A percentile compares a stretch with the other conserved stretches of the same genome.
Conservation (phyloP, 2,888 invertebrate species). For the Plusia festucae region DNA sequence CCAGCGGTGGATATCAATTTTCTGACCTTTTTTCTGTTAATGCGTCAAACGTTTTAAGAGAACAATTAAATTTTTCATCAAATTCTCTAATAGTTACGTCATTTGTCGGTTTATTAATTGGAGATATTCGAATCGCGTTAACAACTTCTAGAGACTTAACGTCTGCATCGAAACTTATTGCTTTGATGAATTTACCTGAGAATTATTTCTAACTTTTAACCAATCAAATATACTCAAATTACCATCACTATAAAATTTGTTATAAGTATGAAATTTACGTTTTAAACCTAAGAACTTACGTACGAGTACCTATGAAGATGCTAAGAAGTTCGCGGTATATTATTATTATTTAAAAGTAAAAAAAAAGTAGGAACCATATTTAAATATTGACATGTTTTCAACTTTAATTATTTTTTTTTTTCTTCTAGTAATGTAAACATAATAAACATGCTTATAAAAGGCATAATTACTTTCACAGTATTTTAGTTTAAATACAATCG, state of each 20-base stretch:
- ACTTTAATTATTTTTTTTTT: too few relatives aligned
- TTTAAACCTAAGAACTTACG: neutral
- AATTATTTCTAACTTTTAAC: neutral
- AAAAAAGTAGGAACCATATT: too few relatives aligned
- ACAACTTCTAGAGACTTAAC: conserved; percentile 1
- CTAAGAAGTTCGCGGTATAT: neutral
- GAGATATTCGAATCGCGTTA: neutral
- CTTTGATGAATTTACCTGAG: neutral
- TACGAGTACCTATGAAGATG: neutral
- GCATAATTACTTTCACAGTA: too few relatives aligned
- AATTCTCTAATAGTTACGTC: conserved; percentile 15
- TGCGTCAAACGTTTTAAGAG: conserved; percentile 11
- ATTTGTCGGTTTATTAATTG: conserved; percentile 10
- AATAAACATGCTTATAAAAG: too few relatives aligned
- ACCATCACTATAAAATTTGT: neutral
- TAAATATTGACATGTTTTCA: too few relatives aligned
- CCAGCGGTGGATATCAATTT: conserved; percentile 15
- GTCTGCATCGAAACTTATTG: neutral
- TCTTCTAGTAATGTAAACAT: too few relatives aligned
- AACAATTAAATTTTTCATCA: conserved; percentile 11
- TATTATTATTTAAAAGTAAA: neutral
- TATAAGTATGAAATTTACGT: neutral
- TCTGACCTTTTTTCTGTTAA: conserved; percentile 26
- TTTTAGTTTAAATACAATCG: too few relatives aligned
- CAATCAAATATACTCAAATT: neutral